Evolutionary conservation across 2,797 vertebrate genomes (phyloP).

Genomic region (Silurus aristotelis): DNA sequence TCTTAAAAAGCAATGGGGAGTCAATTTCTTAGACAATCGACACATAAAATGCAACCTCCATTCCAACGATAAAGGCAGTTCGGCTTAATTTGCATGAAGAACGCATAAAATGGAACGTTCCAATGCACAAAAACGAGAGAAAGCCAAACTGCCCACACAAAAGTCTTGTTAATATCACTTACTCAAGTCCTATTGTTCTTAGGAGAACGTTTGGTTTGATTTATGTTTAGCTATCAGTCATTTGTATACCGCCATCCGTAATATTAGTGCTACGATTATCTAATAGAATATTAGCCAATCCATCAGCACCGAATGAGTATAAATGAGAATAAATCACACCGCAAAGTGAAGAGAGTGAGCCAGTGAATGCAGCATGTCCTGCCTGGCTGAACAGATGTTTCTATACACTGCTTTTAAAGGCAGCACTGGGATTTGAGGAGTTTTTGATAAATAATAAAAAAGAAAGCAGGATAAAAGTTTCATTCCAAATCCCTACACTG

Average conservation of each 20-base stretch:
- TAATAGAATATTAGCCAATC: neutral
- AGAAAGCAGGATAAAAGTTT: constrained; percentile 26
- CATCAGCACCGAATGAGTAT: constrained; percentile 1
- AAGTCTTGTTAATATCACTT: neutral
- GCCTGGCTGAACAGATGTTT: constrained; percentile 22
- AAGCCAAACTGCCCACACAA: neutral
- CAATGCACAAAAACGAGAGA: too few relatives aligned
- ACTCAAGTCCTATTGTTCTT: neutral
- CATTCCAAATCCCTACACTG: constrained; percentile 41
- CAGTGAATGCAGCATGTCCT: neutral
- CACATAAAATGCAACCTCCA: neutral
- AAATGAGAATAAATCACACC: constrained; percentile 14
- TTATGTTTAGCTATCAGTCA: neutral
- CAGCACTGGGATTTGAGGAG: constrained; percentile 27
- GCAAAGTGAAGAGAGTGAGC: neutral
- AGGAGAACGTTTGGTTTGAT: neutral
- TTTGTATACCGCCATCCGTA: neutral
- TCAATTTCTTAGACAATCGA: neutral
- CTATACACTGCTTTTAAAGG: constrained; percentile 17
- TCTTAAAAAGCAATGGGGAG: neutral
- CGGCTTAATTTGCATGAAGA: neutral
- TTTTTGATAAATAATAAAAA: constrained; percentile 50
- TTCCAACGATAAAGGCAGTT: too few relatives aligned
- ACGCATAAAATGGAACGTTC: neutral
- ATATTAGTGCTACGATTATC: neutral